Evolutionary conservation across 2,113 vertebrate species (phyloP).

Genomic region (Physeter macrocephalus): DNA sequence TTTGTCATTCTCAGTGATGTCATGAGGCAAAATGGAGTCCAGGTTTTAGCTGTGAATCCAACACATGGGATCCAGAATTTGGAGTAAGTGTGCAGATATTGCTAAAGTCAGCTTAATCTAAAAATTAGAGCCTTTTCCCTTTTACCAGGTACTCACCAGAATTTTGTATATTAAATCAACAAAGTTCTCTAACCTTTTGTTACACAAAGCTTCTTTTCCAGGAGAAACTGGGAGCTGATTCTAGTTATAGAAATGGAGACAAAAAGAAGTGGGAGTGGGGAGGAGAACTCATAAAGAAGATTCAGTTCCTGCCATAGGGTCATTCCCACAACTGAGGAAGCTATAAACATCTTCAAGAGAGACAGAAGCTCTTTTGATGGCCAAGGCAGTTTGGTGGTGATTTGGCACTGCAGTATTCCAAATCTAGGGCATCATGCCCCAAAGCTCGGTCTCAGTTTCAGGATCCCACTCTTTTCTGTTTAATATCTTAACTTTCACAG

Average conservation of each 20-base stretch:
- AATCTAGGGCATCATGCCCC: accelerated
- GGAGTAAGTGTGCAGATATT: neutral
- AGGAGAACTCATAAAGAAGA: neutral
- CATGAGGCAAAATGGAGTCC: accelerated
- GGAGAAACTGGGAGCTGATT: neutral
- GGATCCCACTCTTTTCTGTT: neutral
- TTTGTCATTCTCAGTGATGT: neutral
- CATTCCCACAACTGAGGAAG: neutral
- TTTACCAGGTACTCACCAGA: neutral
- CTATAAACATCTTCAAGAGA: neutral
- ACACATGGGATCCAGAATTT: neutral
- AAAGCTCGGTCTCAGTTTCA: neutral
- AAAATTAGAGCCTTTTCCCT: neutral
- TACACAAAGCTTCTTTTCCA: neutral
- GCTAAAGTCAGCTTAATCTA: neutral
- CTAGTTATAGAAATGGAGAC: neutral
- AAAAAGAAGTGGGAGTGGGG: neutral
- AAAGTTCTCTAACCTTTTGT: neutral
- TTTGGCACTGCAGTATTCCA: neutral
- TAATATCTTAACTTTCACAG: neutral
- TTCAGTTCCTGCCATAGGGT: accelerated
- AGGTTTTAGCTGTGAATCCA: neutral
- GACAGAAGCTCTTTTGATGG: neutral
- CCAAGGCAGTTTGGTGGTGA: neutral
- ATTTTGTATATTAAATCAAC: neutral